Conservation (phyloP, 2,113 vertebrate genomes). For the Tetraodon nigroviridis region DNA sequence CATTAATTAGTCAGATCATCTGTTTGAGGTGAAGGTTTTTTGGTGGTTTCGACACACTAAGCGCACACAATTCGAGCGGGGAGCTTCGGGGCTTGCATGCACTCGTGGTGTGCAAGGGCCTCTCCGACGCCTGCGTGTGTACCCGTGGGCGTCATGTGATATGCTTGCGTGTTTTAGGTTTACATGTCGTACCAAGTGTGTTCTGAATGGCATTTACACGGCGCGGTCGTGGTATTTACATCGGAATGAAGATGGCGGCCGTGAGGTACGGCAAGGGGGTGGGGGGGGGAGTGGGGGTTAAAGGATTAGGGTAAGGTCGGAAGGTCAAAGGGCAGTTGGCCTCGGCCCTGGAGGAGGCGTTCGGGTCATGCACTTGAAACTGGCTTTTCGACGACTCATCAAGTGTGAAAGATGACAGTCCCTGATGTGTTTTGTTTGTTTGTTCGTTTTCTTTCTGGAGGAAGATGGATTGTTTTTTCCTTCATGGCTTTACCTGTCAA, state of each 20-base stretch:
- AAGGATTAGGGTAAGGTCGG: not conserved
- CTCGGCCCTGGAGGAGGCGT: constrained; percentile 12
- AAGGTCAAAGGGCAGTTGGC: constrained; percentile 24
- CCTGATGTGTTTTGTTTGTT: constrained; percentile 40
- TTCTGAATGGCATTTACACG: constrained; percentile 69
- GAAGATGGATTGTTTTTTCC: constrained; percentile 32
- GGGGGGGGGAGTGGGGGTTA: not conserved
- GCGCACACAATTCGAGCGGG: constrained; percentile 63
- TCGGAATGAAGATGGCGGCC: constrained; percentile 61
- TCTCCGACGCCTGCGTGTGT: constrained; percentile 45
- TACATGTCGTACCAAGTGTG: constrained; percentile 73
- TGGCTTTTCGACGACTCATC: constrained; percentile 24
- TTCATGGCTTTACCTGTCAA: constrained; percentile 23
- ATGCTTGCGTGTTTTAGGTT: constrained; percentile 52
- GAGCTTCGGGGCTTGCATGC: constrained; percentile 61
- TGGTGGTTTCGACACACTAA: constrained; percentile 52
- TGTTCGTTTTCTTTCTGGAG: not conserved
- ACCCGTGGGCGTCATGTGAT: constrained; percentile 16
- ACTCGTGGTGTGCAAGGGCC: constrained; percentile 37
- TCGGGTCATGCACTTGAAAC: constrained; percentile 61
- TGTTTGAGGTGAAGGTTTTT: constrained; percentile 40
- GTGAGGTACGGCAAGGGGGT: constrained; percentile 19
- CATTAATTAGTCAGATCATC: constrained; percentile 46
- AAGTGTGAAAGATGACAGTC: constrained; percentile 50
- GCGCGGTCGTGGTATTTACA: constrained; percentile 82